Evolutionary conservation across 2,888 invertebrate genomes (phyloP).

Genomic region (Pachydiplax longipennis): DNA sequence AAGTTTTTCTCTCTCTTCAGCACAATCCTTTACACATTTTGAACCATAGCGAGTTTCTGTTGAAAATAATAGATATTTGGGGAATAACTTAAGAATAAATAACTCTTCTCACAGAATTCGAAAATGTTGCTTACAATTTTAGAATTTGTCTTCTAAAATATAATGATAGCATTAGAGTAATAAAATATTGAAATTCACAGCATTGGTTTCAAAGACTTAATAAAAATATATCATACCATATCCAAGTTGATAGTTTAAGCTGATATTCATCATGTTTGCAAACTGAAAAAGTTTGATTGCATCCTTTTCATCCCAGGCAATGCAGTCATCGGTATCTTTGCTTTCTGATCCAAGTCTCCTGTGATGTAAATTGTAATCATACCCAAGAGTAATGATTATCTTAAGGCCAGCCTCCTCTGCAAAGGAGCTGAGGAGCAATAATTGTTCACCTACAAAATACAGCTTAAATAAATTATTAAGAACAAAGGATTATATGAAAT

Average conservation of each 20-base stretch:
- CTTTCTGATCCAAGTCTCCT: background rate
- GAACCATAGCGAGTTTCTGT: too few relatives aligned
- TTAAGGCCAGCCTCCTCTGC: slow-evolving; percentile 57
- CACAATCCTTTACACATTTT: too few relatives aligned
- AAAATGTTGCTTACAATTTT: too few relatives aligned
- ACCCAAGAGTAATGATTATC: slow-evolving; percentile 49
- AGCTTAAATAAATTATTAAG: background rate
- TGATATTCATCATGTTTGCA: background rate
- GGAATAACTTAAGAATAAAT: too few relatives aligned
- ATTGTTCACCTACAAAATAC: slow-evolving; percentile 56
- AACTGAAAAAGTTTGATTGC: background rate
- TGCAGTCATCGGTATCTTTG: background rate
- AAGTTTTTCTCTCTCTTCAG: background rate
- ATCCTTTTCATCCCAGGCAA: slow-evolving; percentile 1
- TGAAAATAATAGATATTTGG: too few relatives aligned
- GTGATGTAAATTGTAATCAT: background rate
- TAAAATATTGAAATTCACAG: background rate
- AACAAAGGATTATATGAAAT: background rate
- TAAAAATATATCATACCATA: background rate
- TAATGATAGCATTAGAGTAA: background rate
- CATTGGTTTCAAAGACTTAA: background rate
- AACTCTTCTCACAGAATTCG: too few relatives aligned
- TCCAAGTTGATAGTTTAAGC: slow-evolving; percentile 7
- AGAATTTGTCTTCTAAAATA: too few relatives aligned
- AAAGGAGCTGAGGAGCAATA: slow-evolving; percentile 58